Evolutionary conservation across 2,113 vertebrate genomes (phyloP).

Genomic region (Uria aalge): DNA sequence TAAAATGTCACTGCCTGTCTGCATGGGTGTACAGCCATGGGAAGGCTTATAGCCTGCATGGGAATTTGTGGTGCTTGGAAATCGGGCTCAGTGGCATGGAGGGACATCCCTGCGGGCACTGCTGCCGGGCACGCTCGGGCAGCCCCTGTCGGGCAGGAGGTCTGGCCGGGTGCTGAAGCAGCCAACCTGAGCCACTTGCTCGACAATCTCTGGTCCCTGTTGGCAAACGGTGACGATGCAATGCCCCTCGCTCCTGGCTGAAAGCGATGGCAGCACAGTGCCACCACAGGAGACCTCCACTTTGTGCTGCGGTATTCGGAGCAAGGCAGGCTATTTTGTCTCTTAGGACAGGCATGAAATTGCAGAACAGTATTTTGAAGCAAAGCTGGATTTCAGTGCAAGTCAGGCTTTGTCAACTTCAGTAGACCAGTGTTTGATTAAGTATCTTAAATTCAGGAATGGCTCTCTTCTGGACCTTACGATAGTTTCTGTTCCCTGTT

Average conservation of each 20-base stretch:
- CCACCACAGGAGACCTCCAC: background rate
- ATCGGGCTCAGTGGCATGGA: background rate
- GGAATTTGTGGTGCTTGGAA: background rate
- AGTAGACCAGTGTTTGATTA: background rate
- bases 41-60: background rate
- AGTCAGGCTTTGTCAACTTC: background rate
- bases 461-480: background rate
- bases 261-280: background rate
- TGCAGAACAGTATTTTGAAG: background rate
- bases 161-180: background rate
- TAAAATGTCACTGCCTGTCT: background rate
- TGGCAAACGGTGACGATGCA: background rate
- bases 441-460: background rate
- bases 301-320: background rate
- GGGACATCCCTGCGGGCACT: accelerated
- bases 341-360: background rate
- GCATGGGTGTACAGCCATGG: background rate
- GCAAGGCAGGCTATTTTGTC: background rate
- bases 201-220: background rate
- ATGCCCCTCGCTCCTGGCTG: background rate
- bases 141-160: background rate
- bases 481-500: background rate
- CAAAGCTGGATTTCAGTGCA: background rate
- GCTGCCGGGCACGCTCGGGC: accelerated
- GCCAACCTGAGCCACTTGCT: background rate